Conservation (phyloP, 2,113 vertebrate species). For the Mellivora capensis region DNA sequence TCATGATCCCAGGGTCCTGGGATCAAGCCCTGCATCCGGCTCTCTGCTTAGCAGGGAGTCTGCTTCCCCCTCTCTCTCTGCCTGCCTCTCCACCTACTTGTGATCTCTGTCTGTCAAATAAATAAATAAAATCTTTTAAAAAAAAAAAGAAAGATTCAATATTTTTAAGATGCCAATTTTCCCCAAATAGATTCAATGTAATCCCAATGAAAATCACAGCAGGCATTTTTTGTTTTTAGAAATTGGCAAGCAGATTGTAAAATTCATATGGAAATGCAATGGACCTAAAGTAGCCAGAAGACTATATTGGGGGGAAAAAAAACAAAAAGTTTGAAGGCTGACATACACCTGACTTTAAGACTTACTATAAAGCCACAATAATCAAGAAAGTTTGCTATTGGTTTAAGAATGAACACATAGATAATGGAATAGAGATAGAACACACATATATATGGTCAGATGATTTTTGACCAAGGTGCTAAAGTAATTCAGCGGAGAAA, state of each 20-base stretch:
- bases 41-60: no score
- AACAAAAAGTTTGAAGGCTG: neutral
- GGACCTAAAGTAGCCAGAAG: neutral
- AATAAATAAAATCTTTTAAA: no score
- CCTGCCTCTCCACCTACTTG: no score
- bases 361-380: neutral
- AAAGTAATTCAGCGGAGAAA: neutral
- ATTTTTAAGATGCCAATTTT: neutral
- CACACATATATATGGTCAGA: neutral
- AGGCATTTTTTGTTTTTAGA: neutral
- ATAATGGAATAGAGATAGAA: neutral
- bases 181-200: neutral
- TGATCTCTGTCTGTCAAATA: no score
- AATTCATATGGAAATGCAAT: neutral
- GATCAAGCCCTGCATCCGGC: no score
- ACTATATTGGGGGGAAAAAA: neutral
- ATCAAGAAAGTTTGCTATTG: neutral
- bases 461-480: neutral
- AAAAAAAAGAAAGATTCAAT: neutral
- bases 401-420: neutral
- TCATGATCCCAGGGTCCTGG: no score
- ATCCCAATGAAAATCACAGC: constrained; percentile 1
- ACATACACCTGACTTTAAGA: neutral
- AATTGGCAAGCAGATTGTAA: constrained; percentile 6
- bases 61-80: no score